Conservation (phyloP, 2,797 vertebrate species). For the Podarcis siculus region DNA sequence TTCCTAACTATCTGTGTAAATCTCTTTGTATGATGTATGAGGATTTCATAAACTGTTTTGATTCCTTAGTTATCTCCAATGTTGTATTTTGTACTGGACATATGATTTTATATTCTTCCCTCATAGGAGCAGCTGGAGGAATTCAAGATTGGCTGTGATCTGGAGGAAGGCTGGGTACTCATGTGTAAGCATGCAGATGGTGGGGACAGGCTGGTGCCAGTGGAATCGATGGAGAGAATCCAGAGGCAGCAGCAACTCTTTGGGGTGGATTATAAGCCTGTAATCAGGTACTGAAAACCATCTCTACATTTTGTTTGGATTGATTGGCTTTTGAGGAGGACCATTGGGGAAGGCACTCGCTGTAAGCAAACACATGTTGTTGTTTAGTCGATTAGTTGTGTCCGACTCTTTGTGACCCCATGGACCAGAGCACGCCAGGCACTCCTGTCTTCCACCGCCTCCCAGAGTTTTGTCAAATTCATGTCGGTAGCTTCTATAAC, state of each 20-base stretch:
- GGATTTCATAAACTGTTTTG: neutral
- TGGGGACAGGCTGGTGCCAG: slow-evolving; percentile 91
- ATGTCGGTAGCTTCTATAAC: too few species aligned
- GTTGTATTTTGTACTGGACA: neutral
- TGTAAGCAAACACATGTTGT: too few species aligned
- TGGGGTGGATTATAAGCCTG: slow-evolving; percentile 92
- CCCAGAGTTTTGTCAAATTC: accelerated
- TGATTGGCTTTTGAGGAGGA: neutral
- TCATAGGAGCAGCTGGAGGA: slow-evolving; percentile 93
- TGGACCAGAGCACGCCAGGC: too few species aligned
- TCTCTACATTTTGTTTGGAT: neutral
- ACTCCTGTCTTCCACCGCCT: too few species aligned
- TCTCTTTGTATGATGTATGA: neutral
- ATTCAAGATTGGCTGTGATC: slow-evolving; percentile 84
- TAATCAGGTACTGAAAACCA: slow-evolving; percentile 79
- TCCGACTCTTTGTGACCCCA: too few species aligned
- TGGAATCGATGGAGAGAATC: slow-evolving; percentile 89
- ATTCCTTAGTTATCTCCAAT: neutral
- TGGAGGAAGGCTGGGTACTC: slow-evolving; percentile 94
- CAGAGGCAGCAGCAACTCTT: slow-evolving; percentile 93
- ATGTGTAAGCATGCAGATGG: slow-evolving; percentile 94
- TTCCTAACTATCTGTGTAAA: neutral
- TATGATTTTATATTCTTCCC: neutral
- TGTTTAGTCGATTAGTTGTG: too few species aligned
- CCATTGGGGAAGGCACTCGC: neutral